Evolutionary conservation across 1,140 invertebrate species (phyloP).

Genomic region (Centruroides vittatus): DNA sequence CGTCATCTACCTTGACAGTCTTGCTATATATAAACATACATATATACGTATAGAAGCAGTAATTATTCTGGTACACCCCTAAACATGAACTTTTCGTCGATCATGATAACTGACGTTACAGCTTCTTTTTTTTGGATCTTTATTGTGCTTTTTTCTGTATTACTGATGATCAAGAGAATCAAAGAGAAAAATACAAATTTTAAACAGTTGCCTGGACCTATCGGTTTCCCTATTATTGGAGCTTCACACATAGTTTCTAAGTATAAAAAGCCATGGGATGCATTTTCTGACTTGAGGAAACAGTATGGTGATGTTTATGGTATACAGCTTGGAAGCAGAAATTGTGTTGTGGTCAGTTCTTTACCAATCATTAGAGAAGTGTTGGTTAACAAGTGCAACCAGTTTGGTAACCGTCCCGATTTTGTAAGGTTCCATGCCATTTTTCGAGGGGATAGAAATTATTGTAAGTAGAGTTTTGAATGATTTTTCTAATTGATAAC

Average conservation of each 20-base stretch:
- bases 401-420: slow-evolving; percentile 64
- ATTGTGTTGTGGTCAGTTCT: slow-evolving; percentile 61
- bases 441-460: slow-evolving; percentile 48
- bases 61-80: no score
- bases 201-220: slow-evolving; percentile 34
- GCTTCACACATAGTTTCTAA: slow-evolving; percentile 49
- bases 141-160: no score
- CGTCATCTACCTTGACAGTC: no score
- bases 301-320: slow-evolving; percentile 59
- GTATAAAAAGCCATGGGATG: slow-evolving; percentile 50
- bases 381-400: slow-evolving; percentile 57
- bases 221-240: slow-evolving; percentile 46
- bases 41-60: no score
- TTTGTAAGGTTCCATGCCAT: slow-evolving; percentile 52
- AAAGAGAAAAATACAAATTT: no score
- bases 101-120: no score
- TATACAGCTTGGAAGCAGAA: slow-evolving; percentile 48
- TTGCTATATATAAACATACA: no score
- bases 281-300: slow-evolving; percentile 49
- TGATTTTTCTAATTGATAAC: no score
- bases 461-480: slow-evolving; percentile 43
- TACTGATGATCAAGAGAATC: no score
- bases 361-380: slow-evolving; percentile 57
- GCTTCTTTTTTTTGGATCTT: no score
- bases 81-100: no score